phyloP scores from a whole-genome alignment of 2,113 vertebrate species.

The Tympanuchus pallidicinctus region DNA sequence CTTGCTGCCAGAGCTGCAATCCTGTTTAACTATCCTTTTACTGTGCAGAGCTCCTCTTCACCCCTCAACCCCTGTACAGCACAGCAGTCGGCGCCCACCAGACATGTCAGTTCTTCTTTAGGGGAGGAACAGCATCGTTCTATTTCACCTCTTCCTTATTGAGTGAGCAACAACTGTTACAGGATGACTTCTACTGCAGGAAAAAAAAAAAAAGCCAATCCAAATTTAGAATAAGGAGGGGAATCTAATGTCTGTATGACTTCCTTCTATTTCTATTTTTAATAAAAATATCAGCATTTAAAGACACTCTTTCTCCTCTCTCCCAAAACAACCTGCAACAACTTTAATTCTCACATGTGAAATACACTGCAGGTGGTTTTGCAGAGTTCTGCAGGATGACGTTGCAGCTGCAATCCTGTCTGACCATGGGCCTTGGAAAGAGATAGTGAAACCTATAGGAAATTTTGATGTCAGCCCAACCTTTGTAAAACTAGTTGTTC shows the following conservation, averaged over 20 bases:
- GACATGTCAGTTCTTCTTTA: background rate
- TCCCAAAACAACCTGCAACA: background rate
- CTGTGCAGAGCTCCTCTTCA: background rate
- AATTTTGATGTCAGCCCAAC: slow-evolving; percentile 33
- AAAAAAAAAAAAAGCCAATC: too few species aligned
- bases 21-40: background rate
- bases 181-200: background rate
- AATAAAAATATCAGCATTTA: background rate
- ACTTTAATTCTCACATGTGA: background rate
- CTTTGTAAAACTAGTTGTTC: slow-evolving; percentile 58
- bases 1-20: background rate
- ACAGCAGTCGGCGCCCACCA: accelerated
- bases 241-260: accelerated
- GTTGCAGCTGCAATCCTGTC: background rate
- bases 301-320: accelerated
- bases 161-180: background rate
- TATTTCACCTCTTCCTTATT: background rate
- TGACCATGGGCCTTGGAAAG: background rate
- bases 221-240: background rate
- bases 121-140: background rate
- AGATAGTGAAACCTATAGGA: background rate
- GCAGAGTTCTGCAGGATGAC: background rate
- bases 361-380: background rate
- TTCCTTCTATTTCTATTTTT: background rate
- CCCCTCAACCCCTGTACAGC: accelerated